A percentile compares a stretch with the other conserved stretches of the same genome.
Evolutionary conservation across 64 coral and sea anemone species (phyloP).

Genomic region (Montipora foliosa): DNA sequence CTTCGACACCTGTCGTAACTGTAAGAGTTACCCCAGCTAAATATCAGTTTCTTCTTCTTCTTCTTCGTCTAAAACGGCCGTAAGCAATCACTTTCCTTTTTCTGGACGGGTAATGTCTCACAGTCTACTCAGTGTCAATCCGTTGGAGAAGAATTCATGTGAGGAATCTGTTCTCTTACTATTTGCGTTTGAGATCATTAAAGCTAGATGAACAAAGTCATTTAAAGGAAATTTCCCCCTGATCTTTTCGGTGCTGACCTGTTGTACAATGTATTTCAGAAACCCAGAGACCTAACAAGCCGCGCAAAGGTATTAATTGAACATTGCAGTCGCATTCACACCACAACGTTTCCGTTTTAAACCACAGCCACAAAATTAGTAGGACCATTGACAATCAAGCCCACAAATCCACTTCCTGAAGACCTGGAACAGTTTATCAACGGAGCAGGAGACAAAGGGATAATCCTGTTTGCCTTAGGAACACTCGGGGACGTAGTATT

Average conservation of each 20-base stretch:
- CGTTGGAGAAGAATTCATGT: too few relatives aligned
- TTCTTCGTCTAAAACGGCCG: too few relatives aligned
- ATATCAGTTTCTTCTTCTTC: too few relatives aligned
- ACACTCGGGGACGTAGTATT: neutral
- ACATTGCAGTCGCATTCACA: too few relatives aligned
- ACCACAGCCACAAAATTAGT: neutral
- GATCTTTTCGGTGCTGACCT: neutral
- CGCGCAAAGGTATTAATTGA: too few relatives aligned
- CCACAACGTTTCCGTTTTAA: too few relatives aligned
- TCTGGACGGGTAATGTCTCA: too few relatives aligned
- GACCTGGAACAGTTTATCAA: neutral
- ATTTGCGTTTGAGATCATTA: neutral
- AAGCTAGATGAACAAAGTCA: neutral
- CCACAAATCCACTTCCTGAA: neutral
- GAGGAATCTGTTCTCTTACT: too few relatives aligned
- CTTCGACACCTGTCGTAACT: too few relatives aligned
- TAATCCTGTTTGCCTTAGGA: neutral
- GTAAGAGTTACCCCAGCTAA: too few relatives aligned
- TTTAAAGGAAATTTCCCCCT: neutral
- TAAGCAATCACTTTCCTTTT: too few relatives aligned
- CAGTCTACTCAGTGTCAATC: too few relatives aligned
- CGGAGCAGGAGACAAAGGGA: constrained; percentile 9
- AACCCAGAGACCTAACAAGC: neutral
- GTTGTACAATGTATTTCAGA: neutral
- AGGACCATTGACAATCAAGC: neutral